Evolutionary conservation across 2,113 vertebrate genomes (phyloP).

Genomic region (Mobula hypostoma): DNA sequence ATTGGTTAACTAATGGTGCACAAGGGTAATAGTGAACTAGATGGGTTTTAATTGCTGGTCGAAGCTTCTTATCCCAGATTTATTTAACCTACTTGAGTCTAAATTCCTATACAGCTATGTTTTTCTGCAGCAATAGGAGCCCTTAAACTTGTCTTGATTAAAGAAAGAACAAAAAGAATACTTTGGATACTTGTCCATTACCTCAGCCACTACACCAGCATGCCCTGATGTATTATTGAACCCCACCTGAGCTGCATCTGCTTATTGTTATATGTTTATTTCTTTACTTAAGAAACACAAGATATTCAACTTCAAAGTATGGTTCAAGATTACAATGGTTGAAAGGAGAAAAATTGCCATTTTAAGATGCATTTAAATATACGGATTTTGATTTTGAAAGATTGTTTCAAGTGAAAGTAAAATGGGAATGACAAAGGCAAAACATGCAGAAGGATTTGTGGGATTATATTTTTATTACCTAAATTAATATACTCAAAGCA

Average conservation of each 20-base stretch:
- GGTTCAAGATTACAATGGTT: background rate
- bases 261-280: background rate
- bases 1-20: background rate
- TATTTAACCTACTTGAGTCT: too few species aligned
- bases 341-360: background rate
- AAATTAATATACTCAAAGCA: background rate
- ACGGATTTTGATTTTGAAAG: background rate
- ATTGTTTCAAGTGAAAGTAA: background rate
- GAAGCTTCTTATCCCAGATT: too few species aligned
- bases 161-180: constrained; percentile 77
- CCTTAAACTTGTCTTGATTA: constrained; percentile 94
- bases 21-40: too few species aligned
- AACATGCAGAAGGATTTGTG: background rate
- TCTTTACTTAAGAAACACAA: background rate
- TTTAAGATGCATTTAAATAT: background rate
- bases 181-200: too few species aligned
- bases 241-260: background rate
- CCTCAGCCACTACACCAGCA: background rate
- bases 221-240: background rate
- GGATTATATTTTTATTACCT: background rate
- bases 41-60: too few species aligned
- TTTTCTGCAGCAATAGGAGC: constrained; percentile 50
- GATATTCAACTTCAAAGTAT: background rate
- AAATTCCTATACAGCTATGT: too few species aligned
- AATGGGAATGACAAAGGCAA: background rate